Base-by-base conservation (phyloP, 2,888 invertebrate species). In the Gandaritis pyraliata region DNA sequence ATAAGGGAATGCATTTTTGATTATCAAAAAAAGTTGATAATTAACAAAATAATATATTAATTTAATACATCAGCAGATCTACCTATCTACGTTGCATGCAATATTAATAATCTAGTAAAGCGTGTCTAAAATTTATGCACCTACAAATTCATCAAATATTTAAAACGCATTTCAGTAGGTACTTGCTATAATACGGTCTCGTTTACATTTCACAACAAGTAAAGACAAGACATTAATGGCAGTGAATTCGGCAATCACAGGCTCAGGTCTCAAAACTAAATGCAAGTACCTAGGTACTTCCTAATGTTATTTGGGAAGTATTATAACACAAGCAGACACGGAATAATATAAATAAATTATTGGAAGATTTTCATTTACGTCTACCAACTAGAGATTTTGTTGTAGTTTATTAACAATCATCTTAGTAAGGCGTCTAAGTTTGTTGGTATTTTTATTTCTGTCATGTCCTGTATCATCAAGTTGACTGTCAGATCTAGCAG, bases 181-280 rank as follows among this genome's bases (percentile, higher is more conserved):
- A 53, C 45, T 45, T 53, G 53, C 53, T 15, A 33, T 53, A 45
- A 18, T 16, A 45, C 4, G 29, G 41, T 13, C 4, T 29, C 13
- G 15, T 13, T n/a, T 7, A 33, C 33, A 33, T 1, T 38, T n/a
- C n/a, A 38, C n/a, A n/a, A 38, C n/a, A 33, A 41, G 15, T 10
- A 18, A 46, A 46, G 53, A 43, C 33, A 38, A 54, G 54, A 46
- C 60, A 56, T 48, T 67, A 82, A 84, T 84, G 85, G 85, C 85
- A 85, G 85, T 85, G 65, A 72, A 65, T 30, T 49, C 33, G 1
- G 41, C 33, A 56, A 30, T 43, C 49, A 57, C 49, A 57, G 49
- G 49, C 56, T 49, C 43, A 57, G 43, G 41, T 49, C 48, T 59
- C 33, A 39, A 41, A 39, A 57, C 18, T 13, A 49, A 33, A 43